These are phyloP conservation scores for Polyommatus iphigenia DNA, from an alignment of 2,888 invertebrate genomes.

Conservation along the genomic window DNA sequence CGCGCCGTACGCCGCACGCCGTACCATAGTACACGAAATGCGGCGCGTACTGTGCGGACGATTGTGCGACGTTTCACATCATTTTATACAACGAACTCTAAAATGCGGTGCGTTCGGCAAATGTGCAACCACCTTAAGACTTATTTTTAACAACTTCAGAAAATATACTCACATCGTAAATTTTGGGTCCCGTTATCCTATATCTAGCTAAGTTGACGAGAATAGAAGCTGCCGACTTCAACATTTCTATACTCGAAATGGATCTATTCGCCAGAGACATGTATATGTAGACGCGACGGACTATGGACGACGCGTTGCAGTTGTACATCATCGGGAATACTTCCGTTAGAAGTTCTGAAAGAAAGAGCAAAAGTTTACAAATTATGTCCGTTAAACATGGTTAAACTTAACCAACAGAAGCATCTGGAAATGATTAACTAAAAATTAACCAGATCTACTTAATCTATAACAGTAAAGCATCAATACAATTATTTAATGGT, in stretches of 20 bases:
- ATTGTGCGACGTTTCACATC: too few relatives aligned
- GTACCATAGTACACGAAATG: too few relatives aligned
- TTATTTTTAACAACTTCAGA: background rate
- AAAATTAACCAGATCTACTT: too few relatives aligned
- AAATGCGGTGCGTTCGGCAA: too few relatives aligned
- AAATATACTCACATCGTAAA: constrained; percentile 76
- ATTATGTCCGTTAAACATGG: background rate
- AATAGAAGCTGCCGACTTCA: constrained; percentile 77
- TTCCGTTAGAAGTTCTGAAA: constrained; percentile 68
- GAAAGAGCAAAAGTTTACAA: constrained; percentile 32
- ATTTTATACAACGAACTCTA: too few relatives aligned
- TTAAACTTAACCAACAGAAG: background rate
- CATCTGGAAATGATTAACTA: too few relatives aligned
- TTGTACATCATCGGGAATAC: constrained; percentile 71
- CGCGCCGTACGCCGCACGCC: background rate
- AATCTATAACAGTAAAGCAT: too few relatives aligned
- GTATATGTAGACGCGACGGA: constrained; percentile 61
- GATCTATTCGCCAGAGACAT: constrained; percentile 79
- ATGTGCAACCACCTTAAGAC: background rate
- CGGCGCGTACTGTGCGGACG: too few relatives aligned
- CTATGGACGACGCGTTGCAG: constrained; percentile 56
- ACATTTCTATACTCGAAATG: constrained; percentile 80
- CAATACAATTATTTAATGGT: too few relatives aligned
- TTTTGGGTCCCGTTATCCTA: constrained; percentile 78
- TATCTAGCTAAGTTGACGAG: constrained; percentile 85